A percentile compares a stretch with the other conserved stretches of the same genome.
These are phyloP conservation scores for Lutjanus campechanus DNA, from an alignment of 2,797 vertebrate species.

Conservation along the genomic window DNA sequence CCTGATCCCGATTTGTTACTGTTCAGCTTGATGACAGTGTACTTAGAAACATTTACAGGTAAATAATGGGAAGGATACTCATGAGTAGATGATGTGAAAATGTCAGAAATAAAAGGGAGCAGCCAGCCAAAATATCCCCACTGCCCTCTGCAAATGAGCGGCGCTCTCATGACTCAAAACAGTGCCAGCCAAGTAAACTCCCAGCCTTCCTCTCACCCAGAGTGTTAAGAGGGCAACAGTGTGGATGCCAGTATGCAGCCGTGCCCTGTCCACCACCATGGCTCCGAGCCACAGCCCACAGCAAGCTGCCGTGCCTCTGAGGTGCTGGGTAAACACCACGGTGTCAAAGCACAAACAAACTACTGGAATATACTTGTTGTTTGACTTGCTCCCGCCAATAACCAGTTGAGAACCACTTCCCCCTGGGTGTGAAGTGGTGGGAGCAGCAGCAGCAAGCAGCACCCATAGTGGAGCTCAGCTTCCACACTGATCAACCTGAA, in stretches of 20 bases:
- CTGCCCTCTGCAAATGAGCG: slow-evolving; percentile 31
- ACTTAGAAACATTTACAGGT: background rate
- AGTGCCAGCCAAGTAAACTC: slow-evolving; percentile 58
- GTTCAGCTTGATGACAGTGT: slow-evolving; percentile 3
- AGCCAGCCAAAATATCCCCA: slow-evolving; percentile 18
- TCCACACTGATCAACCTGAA: slow-evolving; percentile 34
- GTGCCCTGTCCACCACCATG: slow-evolving; percentile 69
- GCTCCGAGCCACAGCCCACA: slow-evolving; percentile 70
- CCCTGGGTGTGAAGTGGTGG: slow-evolving; percentile 57
- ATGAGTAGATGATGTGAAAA: slow-evolving; percentile 8
- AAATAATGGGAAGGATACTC: slow-evolving; percentile 13
- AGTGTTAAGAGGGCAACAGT: slow-evolving; percentile 69
- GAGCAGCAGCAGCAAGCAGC: slow-evolving; percentile 22
- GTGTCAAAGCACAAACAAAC: slow-evolving; percentile 78
- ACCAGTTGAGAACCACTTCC: slow-evolving; percentile 71
- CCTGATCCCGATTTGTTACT: background rate
- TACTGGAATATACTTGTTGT: slow-evolving; percentile 66
- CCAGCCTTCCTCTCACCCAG: slow-evolving; percentile 57
- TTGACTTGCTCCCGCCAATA: slow-evolving; percentile 66
- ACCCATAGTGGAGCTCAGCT: slow-evolving; percentile 26
- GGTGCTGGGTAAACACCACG: slow-evolving; percentile 75
- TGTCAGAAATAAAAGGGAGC: slow-evolving; percentile 30
- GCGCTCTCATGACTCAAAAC: slow-evolving; percentile 42
- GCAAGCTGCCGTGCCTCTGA: slow-evolving; percentile 68
- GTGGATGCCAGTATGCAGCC: slow-evolving; percentile 65